phyloP scores from a whole-genome alignment of 2,113 vertebrate species.

The Heliornis fulica region DNA sequence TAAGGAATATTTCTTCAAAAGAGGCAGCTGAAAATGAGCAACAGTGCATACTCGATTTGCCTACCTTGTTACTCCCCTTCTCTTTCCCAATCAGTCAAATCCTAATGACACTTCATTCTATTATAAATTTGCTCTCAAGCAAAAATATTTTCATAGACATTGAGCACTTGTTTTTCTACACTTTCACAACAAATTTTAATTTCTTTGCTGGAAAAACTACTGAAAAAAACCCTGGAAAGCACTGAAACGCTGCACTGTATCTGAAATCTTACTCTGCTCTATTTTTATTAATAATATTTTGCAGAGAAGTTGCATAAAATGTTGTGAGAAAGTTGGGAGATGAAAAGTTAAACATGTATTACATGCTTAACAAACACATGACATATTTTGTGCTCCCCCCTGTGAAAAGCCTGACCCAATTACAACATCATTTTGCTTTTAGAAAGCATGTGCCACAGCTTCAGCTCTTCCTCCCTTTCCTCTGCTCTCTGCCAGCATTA shows the following conservation, averaged over 20 bases:
- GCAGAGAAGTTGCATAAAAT: not conserved
- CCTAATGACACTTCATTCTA: not conserved
- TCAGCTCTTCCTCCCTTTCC: not conserved
- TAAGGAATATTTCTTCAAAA: not conserved
- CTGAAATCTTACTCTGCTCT: not conserved
- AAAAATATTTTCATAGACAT: not conserved
- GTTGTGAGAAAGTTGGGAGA: not conserved
- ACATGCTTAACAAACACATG: no score
- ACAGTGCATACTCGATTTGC: not conserved
- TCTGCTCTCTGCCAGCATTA: not conserved
- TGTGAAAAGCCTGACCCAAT: not conserved
- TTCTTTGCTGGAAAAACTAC: not conserved
- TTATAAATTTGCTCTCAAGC: not conserved
- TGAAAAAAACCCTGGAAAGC: not conserved
- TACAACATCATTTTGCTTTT: not conserved
- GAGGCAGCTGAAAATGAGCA: not conserved
- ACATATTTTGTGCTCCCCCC: not conserved
- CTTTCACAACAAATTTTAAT: not conserved
- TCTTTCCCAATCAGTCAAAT: not conserved
- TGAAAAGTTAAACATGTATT: not conserved
- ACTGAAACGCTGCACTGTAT: not conserved
- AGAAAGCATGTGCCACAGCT: not conserved
- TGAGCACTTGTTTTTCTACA: not conserved
- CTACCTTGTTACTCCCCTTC: not conserved
- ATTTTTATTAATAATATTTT: not conserved